Conservation (phyloP, 2,113 vertebrate genomes). For the Laterallus jamaicensis region DNA sequence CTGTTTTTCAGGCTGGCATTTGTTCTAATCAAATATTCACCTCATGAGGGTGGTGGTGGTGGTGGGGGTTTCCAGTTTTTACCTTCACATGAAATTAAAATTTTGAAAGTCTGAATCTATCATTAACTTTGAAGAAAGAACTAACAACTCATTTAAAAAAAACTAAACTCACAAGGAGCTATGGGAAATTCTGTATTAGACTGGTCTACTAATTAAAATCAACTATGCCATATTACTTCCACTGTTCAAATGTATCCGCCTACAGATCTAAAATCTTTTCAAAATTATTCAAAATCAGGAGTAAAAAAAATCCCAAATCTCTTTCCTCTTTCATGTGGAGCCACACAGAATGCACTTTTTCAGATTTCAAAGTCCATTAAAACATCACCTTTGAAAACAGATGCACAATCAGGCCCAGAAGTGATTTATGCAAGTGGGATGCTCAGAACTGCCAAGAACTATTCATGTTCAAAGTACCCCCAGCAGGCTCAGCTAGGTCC, state of each 20-base stretch:
- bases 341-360: constrained; percentile 52
- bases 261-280: constrained; percentile 43
- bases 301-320: constrained; percentile 41
- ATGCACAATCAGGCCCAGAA: constrained; percentile 48
- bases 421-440: constrained; percentile 23
- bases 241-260: constrained; percentile 36
- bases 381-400: constrained; percentile 64
- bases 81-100: constrained; percentile 8
- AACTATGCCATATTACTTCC: constrained; percentile 26
- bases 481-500: constrained; percentile 46
- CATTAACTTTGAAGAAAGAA: constrained; percentile 47
- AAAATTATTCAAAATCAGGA: constrained; percentile 52
- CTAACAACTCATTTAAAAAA: not conserved
- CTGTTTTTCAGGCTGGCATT: not conserved
- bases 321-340: constrained; percentile 72
- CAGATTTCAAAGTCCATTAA: constrained; percentile 61
- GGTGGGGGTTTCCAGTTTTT: not conserved
- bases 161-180: not conserved
- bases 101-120: not conserved
- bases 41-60: not conserved
- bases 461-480: constrained; percentile 72
- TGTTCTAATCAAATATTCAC: constrained; percentile 40
- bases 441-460: constrained; percentile 53
- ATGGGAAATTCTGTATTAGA: constrained; percentile 24
- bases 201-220: constrained; percentile 70